Conservation (phyloP, 1,140 invertebrate genomes). For the Teleopsis dalmanni region DNA sequence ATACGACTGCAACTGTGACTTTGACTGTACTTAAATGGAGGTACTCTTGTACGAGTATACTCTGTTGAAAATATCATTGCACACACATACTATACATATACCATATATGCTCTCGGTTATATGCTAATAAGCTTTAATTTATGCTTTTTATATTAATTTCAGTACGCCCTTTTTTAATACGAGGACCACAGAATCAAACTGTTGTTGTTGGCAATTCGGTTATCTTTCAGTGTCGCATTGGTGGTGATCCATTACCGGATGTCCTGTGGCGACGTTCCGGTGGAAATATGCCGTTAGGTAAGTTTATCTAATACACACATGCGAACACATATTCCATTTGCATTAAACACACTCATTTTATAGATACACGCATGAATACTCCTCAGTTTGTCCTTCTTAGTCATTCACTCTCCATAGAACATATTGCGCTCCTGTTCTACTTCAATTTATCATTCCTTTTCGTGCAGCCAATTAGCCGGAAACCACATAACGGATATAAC, state of each 20-base stretch:
- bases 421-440: slow-evolving; percentile 4
- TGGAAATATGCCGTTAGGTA: slow-evolving; percentile 63
- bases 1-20: too few species aligned
- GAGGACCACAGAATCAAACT: slow-evolving; percentile 66
- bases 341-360: not conserved
- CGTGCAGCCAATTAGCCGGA: slow-evolving; percentile 33
- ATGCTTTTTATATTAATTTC: slow-evolving; percentile 17
- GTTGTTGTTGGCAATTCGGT: slow-evolving; percentile 65
- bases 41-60: too few species aligned
- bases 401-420: slow-evolving; percentile 1
- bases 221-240: slow-evolving; percentile 70
- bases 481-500: slow-evolving; percentile 13
- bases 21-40: too few species aligned
- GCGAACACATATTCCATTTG: not conserved
- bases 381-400: slow-evolving; percentile 1
- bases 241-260: slow-evolving; percentile 68
- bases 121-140: too few species aligned
- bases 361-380: too few species aligned
- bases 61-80: too few species aligned
- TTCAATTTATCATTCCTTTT: slow-evolving; percentile 11
- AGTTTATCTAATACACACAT: slow-evolving; percentile 17
- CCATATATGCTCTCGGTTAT: too few species aligned
- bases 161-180: slow-evolving; percentile 76
- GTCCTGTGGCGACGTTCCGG: slow-evolving; percentile 64
- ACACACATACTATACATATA: too few species aligned